Base-by-base conservation (phyloP, 1,140 invertebrate species). In the Holcopasites calliopsidis region DNA sequence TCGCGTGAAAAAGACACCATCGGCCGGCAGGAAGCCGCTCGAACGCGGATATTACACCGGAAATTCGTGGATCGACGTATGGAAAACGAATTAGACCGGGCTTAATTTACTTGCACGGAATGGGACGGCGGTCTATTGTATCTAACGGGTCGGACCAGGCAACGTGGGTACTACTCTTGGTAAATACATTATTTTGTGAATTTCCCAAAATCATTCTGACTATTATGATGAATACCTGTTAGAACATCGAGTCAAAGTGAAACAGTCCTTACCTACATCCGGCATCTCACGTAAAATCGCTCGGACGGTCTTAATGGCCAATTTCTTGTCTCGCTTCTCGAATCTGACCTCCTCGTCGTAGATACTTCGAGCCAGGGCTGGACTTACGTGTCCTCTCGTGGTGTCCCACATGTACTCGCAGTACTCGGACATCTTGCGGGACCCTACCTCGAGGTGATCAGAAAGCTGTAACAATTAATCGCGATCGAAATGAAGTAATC, bases 241-340 rank as follows among this genome's bases (percentile, higher is more conserved):
- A n/a, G n/a, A n/a, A n/a, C n/a, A n/a, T n/a, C n/a, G n/a, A n/a
- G n/a, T n/a, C n/a, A n/a, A n/a, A n/a, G n/a, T 33, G 13, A 54
- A 44, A 16, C 35, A 2, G 47, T 62, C 87, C 91, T 92, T 86
- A 93, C 93, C 92, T 70, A 93, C 91, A 83, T 91, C 88, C 57
- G 93, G 92, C 86, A 93, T 91, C 40, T 92, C 92, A 3, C 89
- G 89, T 21, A 94, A 91, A 83, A 93, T 92, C 33, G 92, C 91
- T 26, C 91, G 84, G 3, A 94, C 92, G 8, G 90, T 92, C 60
- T 92, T 90, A 58, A 93, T 91, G 3, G 91, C 91, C 13, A 92
- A 80, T 55, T 90, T 90, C 76, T 89, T 90, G 77, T 92, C 92
- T 2, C 86, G 78, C 65, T 85, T 86, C 16, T 90, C 87, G 44